phyloP scores from a whole-genome alignment of 1,140 invertebrate species.

The Ceratina australensis region DNA sequence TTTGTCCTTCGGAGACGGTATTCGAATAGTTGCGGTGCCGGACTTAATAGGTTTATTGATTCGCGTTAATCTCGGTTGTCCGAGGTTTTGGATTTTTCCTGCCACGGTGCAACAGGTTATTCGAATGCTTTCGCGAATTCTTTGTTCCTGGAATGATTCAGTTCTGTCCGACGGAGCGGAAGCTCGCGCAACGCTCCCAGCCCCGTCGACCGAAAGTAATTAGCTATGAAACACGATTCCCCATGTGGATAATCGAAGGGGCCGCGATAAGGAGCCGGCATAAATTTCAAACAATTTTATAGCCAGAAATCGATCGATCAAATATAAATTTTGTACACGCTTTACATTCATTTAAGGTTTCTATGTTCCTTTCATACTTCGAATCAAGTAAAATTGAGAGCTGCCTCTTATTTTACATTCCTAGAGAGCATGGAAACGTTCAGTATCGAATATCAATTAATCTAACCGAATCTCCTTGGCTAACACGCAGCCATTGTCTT shows the following conservation, averaged over 20 bases:
- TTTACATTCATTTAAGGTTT: no score
- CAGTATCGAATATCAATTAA: constrained; percentile 15
- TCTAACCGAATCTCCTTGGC: neutral
- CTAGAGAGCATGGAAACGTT: neutral
- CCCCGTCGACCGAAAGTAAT: no score
- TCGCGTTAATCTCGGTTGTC: neutral
- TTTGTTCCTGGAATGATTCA: neutral
- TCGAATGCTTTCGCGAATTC: constrained; percentile 14
- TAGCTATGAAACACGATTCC: no score
- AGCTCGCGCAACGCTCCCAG: no score
- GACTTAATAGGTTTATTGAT: constrained; percentile 20
- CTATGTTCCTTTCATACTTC: neutral
- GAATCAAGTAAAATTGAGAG: no score
- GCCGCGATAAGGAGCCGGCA: no score
- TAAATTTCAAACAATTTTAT: no score
- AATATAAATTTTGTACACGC: no score
- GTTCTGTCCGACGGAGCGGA: neutral
- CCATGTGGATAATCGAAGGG: no score
- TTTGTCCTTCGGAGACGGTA: neutral
- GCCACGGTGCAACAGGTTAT: constrained; percentile 23
- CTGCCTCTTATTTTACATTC: no score
- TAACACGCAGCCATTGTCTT: constrained; percentile 17
- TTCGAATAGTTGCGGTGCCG: neutral
- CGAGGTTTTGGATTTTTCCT: constrained; percentile 1
- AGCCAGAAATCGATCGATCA: no score